Evolutionary conservation across 2,888 invertebrate species (phyloP), one percentile per base, ranked within the genome.

Genomic region (Pyralis farinalis): DNA sequence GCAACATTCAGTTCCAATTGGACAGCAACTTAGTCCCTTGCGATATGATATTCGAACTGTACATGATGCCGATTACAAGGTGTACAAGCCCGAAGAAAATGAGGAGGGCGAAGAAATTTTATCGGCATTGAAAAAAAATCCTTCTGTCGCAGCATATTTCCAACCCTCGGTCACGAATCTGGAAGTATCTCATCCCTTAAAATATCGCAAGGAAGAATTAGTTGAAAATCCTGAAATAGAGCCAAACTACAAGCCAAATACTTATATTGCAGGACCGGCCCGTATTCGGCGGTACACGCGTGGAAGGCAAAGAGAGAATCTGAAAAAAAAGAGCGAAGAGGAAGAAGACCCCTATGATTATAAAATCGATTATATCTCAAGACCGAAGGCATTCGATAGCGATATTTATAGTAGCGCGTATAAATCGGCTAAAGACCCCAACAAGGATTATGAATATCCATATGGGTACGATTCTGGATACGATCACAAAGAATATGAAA

Each of bases 291-390:
- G 92, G 51, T 90, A 90, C 60, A 74, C 84, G 55, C 78, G 81
- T 71, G 86, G 81, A 65, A 83, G 77, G 52, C 76, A 72, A 65
- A 67, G 75, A 43, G 76, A 80, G 58, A 79, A 75, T 46, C 53
- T 74, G 48, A 83, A 71, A 57, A 77, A 75, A 55, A 68, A 55
- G 51, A 71, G 69, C 49, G 70, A 65, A 22, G 86, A 76, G 41
- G 80, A 76, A 20, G 85, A 88, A 16, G 84, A 85, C 55, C 90
- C 91, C 20, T 92, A 92, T 58, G 82, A 89, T 55, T 89, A 88
- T 54, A 83, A 87, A 54, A 82, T 82, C 30, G 78, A 89, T 25
- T 88, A 89, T 49, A 64, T 80, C 56, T 83, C 86, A 1, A 81
- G 82, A 60, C 90, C 91, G 0, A 85, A 90, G 56, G 90, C 90